Base-by-base conservation (phyloP, 2,888 invertebrate genomes). In the Capitulum mitella region DNA sequence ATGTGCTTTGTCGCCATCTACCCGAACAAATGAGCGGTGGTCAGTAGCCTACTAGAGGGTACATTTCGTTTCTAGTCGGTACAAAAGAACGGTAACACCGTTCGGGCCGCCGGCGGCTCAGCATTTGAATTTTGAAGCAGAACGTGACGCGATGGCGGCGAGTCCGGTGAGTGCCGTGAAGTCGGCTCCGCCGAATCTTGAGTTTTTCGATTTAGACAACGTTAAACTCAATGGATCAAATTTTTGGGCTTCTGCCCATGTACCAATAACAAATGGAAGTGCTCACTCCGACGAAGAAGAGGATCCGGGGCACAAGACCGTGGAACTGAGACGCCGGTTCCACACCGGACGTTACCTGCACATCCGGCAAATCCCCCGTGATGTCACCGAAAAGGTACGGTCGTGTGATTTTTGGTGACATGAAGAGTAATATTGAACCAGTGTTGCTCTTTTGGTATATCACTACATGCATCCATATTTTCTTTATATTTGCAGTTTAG, bases 341-440 rank as follows among this genome's bases (percentile, higher is more conserved):
- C 86, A 86, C 82, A 84, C 83, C 79, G 86, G 86, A 76, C 83
- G 86, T 32, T 85, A 85, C 79, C 83, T 86, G 37, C 84, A 84
- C 81, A 84, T 86, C 77, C 86, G 86, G 80, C 86, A 86, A 83
- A 82, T 86, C 78, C 86, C 86, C 16, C 83, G 86, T 54, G 86
- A 86, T 83, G 85, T 85, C 77, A 84, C 85, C 14, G 86, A 86
- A 83, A 85, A 86, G 84, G 86, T 86, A 82, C 83, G n/a, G n/a
- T n/a, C n/a, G n/a, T n/a, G n/a, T n/a, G n/a, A n/a, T n/a, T n/a
- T n/a, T n/a, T n/a, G n/a, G n/a, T n/a, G n/a, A n/a, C n/a, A n/a
- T n/a, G n/a, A n/a, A n/a, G n/a, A n/a, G n/a, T n/a, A n/a, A n/a
- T n/a, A n/a, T n/a, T n/a, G n/a, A n/a, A n/a, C n/a, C n/a, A n/a